Base-by-base conservation (phyloP, 2,113 vertebrate species). In the Archocentrus centrarchus region DNA sequence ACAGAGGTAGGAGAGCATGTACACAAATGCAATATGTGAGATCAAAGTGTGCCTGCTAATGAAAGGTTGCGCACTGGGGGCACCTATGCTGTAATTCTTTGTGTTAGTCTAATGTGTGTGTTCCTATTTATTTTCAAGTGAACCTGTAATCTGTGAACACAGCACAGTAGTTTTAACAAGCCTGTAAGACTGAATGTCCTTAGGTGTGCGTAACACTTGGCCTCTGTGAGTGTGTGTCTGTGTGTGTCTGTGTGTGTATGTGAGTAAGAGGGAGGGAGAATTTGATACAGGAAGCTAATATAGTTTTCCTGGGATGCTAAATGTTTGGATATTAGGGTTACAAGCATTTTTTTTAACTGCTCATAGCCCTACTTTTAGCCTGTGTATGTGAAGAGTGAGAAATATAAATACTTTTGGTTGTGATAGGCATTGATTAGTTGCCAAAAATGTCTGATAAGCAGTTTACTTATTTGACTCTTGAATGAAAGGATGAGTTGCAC, bases 1-100 rank as follows among this genome's bases (percentile, higher is more conserved):
- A 99, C 97, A 73, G 98, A 99, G 97, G 98, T 99, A 97, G 94
- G 97, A 93, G 27, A 59, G 79, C 75, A 27, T 27, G 18, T 50
- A 39, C 57, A 20, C 79, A 70, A 22, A 75, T 50, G 79, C 83
- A 81, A 63, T 11, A 58, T 58, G 20, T 59, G 17, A 75, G 75
- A 75, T 87, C 58, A 82, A 81, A 82, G 81, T 32, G 62, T 80
- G 37, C 39, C 70, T 22, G 10, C 79, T 84, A 81, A 92, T 91
- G 79, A 90, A 90, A 86, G 78, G 84, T 58, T 4, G 17, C 58
- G 30, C 47, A 58, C 27, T 14, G 63, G 62, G 55, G 55, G 4
- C 18, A 59, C 44, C 47, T 32, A 47, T 68, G 39, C 30, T 37
- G 17, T 4, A 14, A n/a, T 35, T 11, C 32, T 24, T 15, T 32